These are phyloP conservation scores for Leucania comma DNA, from an alignment of 2,888 invertebrate species.

Conservation along the genomic window DNA sequence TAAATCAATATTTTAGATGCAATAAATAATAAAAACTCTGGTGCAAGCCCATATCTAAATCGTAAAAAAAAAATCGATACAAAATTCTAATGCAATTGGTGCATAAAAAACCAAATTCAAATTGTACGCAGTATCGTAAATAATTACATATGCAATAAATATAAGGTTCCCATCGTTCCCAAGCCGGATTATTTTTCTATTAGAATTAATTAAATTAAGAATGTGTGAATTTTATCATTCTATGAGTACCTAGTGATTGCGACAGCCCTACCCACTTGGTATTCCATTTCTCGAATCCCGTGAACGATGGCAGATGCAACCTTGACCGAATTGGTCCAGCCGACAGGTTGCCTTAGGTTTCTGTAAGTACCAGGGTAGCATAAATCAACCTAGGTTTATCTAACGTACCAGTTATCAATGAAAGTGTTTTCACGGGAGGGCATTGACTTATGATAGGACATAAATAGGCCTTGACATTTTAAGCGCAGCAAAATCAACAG, in stretches of 20 bases:
- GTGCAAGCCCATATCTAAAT: neutral
- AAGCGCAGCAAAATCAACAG: neutral
- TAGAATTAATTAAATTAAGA: constrained; percentile 50
- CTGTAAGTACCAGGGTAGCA: constrained; percentile 32
- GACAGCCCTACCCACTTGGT: constrained; percentile 59
- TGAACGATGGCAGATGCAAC: constrained; percentile 51
- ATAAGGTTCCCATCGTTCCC: constrained; percentile 37
- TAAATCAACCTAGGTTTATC: constrained; percentile 20
- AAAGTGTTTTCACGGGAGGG: constrained; percentile 8
- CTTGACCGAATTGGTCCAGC: constrained; percentile 62
- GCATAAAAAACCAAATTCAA: constrained; percentile 14
- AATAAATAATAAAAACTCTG: neutral
- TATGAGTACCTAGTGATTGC: constrained; percentile 18
- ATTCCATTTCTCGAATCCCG: constrained; percentile 57
- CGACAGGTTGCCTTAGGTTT: constrained; percentile 51
- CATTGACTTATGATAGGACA: constrained; percentile 9
- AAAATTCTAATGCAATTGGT: constrained; percentile 14
- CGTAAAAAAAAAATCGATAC: neutral
- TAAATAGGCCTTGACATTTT: constrained; percentile 25
- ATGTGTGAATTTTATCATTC: constrained; percentile 16
- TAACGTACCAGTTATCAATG: neutral
- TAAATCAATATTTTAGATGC: neutral
- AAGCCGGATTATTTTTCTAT: constrained; percentile 51
- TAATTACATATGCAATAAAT: constrained; percentile 20
- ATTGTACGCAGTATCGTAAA: constrained; percentile 25